Percentiles rank a stretch among this genome's conserved stretches.
phyloP scores from a whole-genome alignment of 1,140 invertebrate species.

The Lineus longissimus region DNA sequence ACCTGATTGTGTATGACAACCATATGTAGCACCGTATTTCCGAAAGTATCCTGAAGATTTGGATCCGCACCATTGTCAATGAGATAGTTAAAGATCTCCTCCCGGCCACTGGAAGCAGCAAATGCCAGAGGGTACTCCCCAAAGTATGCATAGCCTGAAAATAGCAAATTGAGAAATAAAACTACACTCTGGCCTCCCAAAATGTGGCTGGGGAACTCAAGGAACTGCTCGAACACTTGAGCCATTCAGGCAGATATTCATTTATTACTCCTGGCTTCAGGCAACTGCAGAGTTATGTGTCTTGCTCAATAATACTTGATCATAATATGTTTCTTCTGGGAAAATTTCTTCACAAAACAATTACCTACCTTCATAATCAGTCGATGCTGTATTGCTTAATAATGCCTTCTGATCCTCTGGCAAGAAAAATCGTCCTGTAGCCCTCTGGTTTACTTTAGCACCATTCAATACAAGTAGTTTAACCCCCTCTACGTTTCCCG shows the following conservation, averaged over 20 bases:
- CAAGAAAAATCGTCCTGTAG: constrained; percentile 78
- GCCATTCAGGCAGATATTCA: background rate
- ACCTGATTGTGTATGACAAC: constrained; percentile 94
- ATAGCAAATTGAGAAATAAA: constrained; percentile 39
- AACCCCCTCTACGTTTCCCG: constrained; percentile 92
- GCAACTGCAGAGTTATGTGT: no score
- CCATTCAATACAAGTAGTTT: constrained; percentile 86
- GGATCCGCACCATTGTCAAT: constrained; percentile 88
- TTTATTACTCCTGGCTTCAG: no score
- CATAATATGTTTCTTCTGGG: no score
- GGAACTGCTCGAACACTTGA: background rate
- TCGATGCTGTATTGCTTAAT: constrained; percentile 63
- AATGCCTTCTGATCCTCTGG: constrained; percentile 78
- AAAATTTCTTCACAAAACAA: no score
- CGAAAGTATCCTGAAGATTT: constrained; percentile 68
- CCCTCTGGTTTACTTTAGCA: constrained; percentile 85
- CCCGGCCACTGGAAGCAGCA: constrained; percentile 94
- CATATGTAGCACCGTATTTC: constrained; percentile 96
- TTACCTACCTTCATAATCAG: constrained; percentile 76
- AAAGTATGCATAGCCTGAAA: constrained; percentile 80
- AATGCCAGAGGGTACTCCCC: constrained; percentile 95
- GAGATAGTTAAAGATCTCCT: constrained; percentile 95
- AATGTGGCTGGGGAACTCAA: background rate
- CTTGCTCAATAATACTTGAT: no score
- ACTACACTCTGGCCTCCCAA: no score